Evolutionary conservation across 2,113 vertebrate species (phyloP).

Genomic region (Semnornis frantzii): DNA sequence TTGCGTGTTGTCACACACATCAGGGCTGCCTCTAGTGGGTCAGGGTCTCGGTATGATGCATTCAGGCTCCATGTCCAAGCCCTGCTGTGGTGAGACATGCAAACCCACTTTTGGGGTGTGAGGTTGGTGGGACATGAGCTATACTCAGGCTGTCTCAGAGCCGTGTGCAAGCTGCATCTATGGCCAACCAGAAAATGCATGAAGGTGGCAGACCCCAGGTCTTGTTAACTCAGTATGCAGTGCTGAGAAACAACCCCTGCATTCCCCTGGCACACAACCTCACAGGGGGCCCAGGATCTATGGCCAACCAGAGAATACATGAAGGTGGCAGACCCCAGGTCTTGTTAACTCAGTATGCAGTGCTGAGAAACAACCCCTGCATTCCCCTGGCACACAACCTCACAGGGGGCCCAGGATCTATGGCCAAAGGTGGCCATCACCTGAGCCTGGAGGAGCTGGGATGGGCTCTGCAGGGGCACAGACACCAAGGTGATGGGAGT

Average conservation of each 20-base stretch:
- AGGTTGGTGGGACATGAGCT: not conserved
- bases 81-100: not conserved
- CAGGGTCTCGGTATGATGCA: not conserved
- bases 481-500: not conserved
- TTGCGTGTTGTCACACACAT: not conserved
- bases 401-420: rapidly evolving
- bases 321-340: not conserved
- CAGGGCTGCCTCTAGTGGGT: not conserved
- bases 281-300: too few relatives aligned
- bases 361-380: not conserved
- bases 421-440: too few relatives aligned
- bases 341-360: rapidly evolving
- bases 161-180: not conserved
- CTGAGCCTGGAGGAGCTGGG: not conserved
- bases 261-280: too few relatives aligned
- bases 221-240: rapidly evolving
- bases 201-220: not conserved
- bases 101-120: rapidly evolving
- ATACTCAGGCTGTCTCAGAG: not conserved
- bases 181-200: not conserved
- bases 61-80: not conserved
- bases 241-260: not conserved
- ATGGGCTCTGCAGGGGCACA: not conserved
- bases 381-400: not conserved
- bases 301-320: not conserved